Percentiles rank a stretch among this genome's conserved stretches.
Conservation (phyloP, 2,888 invertebrate genomes). For the Temnothorax rugatulus region DNA sequence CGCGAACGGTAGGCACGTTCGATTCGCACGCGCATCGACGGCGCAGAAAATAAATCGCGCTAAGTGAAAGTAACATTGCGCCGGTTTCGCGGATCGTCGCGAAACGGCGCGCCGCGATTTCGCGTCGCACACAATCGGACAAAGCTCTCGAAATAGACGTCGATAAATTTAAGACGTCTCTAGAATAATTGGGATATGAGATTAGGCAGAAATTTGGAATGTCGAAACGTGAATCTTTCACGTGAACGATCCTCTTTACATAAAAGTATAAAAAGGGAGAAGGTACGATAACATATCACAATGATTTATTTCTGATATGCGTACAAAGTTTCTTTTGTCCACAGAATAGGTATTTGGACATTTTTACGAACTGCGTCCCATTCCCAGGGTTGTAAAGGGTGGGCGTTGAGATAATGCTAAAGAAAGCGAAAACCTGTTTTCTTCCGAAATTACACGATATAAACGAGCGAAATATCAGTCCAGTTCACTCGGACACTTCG, state of each 20-base stretch:
- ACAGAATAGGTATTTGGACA: background rate
- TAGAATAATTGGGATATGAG: background rate
- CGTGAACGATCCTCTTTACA: background rate
- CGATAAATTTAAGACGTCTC: background rate
- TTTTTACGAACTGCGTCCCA: background rate
- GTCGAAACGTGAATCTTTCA: background rate
- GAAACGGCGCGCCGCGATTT: constrained; percentile 42
- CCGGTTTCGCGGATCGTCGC: constrained; percentile 50
- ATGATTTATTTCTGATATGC: background rate
- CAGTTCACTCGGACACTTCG: background rate
- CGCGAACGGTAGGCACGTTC: constrained; percentile 48
- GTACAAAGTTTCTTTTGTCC: background rate
- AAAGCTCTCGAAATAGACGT: background rate
- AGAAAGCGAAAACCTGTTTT: constrained; percentile 5
- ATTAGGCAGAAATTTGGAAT: background rate
- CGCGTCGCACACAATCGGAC: constrained; percentile 14
- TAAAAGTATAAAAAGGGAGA: background rate
- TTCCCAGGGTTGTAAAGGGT: background rate
- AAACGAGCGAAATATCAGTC: constrained; percentile 4
- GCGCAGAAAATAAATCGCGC: constrained; percentile 70
- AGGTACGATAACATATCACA: background rate
- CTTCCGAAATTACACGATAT: background rate
- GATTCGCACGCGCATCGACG: constrained; percentile 65
- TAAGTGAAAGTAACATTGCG: constrained; percentile 69
- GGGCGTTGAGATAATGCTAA: background rate